phyloP scores from a whole-genome alignment of 2,797 vertebrate species.

The Ptychobarbus kaznakovi region DNA sequence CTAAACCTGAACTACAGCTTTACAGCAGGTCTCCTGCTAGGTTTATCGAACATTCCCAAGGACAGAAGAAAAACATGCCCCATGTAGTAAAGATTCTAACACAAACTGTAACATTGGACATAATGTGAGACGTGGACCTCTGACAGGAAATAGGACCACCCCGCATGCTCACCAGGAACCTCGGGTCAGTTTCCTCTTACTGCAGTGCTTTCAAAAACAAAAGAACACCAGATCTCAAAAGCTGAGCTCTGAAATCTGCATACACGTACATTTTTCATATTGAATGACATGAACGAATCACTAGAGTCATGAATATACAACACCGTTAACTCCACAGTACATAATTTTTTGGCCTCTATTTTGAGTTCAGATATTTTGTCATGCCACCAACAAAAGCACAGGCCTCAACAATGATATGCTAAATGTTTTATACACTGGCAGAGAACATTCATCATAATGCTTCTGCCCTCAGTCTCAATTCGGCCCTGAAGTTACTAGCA shows the following conservation, averaged over 20 bases:
- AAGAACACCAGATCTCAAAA: slow-evolving; percentile 20
- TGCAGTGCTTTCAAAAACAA: slow-evolving; percentile 60
- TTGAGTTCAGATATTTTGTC: neutral
- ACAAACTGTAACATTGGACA: slow-evolving; percentile 42
- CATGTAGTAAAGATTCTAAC: slow-evolving; percentile 39
- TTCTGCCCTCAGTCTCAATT: slow-evolving; percentile 26
- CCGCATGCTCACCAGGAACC: slow-evolving; percentile 62
- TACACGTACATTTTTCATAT: neutral
- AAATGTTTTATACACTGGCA: neutral
- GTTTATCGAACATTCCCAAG: slow-evolving; percentile 32
- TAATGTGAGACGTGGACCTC: slow-evolving; percentile 49
- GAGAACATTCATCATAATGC: neutral
- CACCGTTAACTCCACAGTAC: neutral
- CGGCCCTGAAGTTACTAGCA: slow-evolving; percentile 32
- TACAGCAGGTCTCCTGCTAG: slow-evolving; percentile 40
- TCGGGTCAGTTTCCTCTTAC: slow-evolving; percentile 57
- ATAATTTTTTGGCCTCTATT: neutral
- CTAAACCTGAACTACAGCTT: slow-evolving; percentile 8
- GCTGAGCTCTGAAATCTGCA: slow-evolving; percentile 16
- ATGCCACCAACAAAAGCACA: neutral
- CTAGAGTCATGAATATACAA: neutral
- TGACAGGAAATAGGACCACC: slow-evolving; percentile 63
- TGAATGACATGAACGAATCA: neutral
- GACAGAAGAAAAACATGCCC: slow-evolving; percentile 40
- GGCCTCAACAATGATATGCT: neutral